These are phyloP conservation scores for Ceraclea dissimilis DNA, from an alignment of 2,888 invertebrate genomes.

Conservation along the genomic window DNA sequence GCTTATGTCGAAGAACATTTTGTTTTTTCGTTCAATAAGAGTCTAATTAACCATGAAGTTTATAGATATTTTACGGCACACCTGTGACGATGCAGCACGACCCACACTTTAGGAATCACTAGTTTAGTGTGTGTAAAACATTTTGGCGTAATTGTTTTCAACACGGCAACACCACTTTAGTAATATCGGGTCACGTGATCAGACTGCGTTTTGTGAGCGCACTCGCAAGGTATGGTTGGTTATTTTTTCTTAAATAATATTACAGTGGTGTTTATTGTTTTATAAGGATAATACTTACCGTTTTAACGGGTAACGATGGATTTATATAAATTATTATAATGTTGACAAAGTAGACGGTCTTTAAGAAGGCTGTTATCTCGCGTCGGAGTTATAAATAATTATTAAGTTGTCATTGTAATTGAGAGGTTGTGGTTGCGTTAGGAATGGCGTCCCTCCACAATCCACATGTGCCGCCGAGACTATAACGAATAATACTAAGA, in stretches of 20 bases:
- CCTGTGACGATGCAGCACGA: too few species aligned
- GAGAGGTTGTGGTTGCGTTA: slow-evolving; percentile 59
- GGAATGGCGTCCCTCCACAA: slow-evolving; percentile 72
- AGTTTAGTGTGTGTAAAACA: too few species aligned
- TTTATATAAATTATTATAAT: background rate
- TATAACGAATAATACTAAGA: slow-evolving; percentile 31
- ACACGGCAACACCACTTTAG: too few species aligned
- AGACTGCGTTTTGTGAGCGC: slow-evolving; percentile 62
- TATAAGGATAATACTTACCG: slow-evolving; percentile 11
- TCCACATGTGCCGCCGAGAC: slow-evolving; percentile 43
- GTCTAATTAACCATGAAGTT: too few species aligned
- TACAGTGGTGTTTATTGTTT: slow-evolving; percentile 20
- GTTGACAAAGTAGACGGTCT: too few species aligned
- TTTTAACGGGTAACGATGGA: slow-evolving; percentile 16
- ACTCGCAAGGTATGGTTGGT: slow-evolving; percentile 60
- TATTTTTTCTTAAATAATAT: slow-evolving; percentile 29
- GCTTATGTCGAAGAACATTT: too few species aligned
- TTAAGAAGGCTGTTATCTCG: too few species aligned
- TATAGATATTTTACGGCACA: too few species aligned
- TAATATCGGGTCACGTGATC: slow-evolving; percentile 57
- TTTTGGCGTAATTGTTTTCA: too few species aligned
- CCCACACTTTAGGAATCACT: too few species aligned
- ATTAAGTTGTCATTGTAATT: slow-evolving; percentile 51
- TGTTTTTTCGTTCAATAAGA: too few species aligned
- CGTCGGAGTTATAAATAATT: slow-evolving; percentile 25